phyloP scores from a whole-genome alignment of 2,888 invertebrate genomes.

The Keiferia lycopersicella region DNA sequence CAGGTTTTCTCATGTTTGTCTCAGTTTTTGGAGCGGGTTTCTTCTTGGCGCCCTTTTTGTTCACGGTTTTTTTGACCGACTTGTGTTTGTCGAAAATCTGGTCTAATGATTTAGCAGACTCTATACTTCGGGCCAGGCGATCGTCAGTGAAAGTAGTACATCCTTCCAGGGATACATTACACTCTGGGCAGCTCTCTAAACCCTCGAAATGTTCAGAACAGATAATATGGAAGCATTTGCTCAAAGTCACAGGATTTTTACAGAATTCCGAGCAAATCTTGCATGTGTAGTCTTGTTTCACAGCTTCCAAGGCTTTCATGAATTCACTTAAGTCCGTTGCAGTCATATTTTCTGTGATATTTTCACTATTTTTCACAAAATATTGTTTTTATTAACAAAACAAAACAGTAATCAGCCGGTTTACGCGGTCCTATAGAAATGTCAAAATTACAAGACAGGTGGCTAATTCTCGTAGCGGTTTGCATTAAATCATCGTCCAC shows the following conservation, averaged over 20 bases:
- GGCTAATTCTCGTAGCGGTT: not conserved
- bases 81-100: constrained; percentile 46
- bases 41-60: constrained; percentile 31
- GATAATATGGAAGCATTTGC: constrained; percentile 68
- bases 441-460: not conserved
- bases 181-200: constrained; percentile 59
- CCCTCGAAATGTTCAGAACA: constrained; percentile 60
- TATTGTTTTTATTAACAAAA: not conserved
- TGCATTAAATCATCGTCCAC: not conserved
- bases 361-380: too few species aligned
- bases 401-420: constrained; percentile 10
- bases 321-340: constrained; percentile 50
- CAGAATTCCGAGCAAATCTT: constrained; percentile 60
- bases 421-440: not conserved
- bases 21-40: constrained; percentile 29
- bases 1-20: constrained; percentile 22
- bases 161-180: constrained; percentile 51
- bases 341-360: constrained; percentile 50
- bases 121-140: constrained; percentile 49
- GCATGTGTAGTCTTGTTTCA: constrained; percentile 63
- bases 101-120: constrained; percentile 52
- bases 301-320: constrained; percentile 58
- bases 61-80: constrained; percentile 17
- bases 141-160: constrained; percentile 52
- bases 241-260: constrained; percentile 64